Conservation (phyloP, 2,113 vertebrate genomes). For the Pungitius pungitius region DNA sequence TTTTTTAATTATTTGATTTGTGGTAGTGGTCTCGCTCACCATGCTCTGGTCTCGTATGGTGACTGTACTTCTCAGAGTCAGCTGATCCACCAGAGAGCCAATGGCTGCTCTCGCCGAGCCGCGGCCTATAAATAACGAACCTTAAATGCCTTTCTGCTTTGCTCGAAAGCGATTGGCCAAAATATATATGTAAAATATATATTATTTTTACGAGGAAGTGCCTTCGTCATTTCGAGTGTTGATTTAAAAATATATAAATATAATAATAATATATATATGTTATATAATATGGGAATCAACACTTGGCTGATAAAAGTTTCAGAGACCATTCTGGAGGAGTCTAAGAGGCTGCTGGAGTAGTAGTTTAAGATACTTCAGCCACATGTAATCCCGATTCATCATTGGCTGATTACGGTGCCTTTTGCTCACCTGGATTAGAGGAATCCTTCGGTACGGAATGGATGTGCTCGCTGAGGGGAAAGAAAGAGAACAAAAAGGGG, state of each 20-base stretch:
- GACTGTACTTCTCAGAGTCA: slow-evolving; percentile 51
- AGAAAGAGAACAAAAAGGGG: slow-evolving; percentile 49
- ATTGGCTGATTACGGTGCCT: slow-evolving; percentile 44
- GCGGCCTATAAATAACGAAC: slow-evolving; percentile 57
- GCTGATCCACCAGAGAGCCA: slow-evolving; percentile 61
- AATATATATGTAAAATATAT: background rate
- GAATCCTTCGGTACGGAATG: slow-evolving; percentile 33
- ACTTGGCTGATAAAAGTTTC: slow-evolving; percentile 19
- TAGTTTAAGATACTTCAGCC: slow-evolving; percentile 59
- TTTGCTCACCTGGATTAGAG: slow-evolving; percentile 68
- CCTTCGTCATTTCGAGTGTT: too few species aligned
- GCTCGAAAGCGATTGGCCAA: slow-evolving; percentile 3
- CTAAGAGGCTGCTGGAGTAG: slow-evolving; percentile 32
- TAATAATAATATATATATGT: background rate
- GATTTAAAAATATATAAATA: too few species aligned
- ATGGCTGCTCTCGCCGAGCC: slow-evolving; percentile 36
- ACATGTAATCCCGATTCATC: slow-evolving; percentile 65
- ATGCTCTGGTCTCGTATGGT: slow-evolving; percentile 8
- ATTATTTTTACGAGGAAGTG: too few species aligned
- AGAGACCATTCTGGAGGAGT: slow-evolving; percentile 34
- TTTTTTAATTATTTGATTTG: slow-evolving; percentile 9
- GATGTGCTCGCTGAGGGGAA: slow-evolving; percentile 31
- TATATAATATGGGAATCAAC: slow-evolving; percentile 40
- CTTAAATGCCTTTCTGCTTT: slow-evolving; percentile 16
- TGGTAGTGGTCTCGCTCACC: slow-evolving; percentile 18